These are phyloP conservation scores for Eubasilissa regina DNA, from an alignment of 1,140 invertebrate genomes.

Conservation along the genomic window DNA sequence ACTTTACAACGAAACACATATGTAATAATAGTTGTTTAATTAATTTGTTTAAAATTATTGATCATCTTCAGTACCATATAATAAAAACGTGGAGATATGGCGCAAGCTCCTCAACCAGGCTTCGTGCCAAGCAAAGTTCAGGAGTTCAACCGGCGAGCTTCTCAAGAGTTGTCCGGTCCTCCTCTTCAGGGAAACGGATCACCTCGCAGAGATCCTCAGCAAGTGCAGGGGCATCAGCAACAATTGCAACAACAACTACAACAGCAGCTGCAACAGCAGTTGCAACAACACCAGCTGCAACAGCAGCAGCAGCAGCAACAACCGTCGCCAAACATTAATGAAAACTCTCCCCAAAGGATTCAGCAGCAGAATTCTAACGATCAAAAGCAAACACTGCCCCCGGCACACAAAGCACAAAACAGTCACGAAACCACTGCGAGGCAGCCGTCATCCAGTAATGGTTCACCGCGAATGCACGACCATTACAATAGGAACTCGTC, in stretches of 20 bases:
- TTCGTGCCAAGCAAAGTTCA: conserved; percentile 69
- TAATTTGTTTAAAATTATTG: too few relatives aligned
- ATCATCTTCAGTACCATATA: too few relatives aligned
- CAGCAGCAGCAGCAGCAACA: conserved; percentile 43
- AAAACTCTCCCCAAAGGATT: conserved; percentile 56
- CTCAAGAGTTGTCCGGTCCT: conserved; percentile 64
- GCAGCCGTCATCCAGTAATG: conserved; percentile 55
- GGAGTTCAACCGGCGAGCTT: conserved; percentile 67
- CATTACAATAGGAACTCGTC: conserved; percentile 49
- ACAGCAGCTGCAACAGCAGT: conserved; percentile 12
- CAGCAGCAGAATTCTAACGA: conserved; percentile 41
- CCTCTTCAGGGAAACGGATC: conserved; percentile 52
- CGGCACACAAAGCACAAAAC: conserved; percentile 41
- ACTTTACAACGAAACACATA: too few relatives aligned
- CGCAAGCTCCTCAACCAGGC: conserved; percentile 68
- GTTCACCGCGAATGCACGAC: conserved; percentile 50
- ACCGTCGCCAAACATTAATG: conserved; percentile 48
- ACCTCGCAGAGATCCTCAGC: conserved; percentile 47
- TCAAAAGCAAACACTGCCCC: conserved; percentile 54
- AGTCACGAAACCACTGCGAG: conserved; percentile 56
- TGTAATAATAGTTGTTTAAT: too few relatives aligned
- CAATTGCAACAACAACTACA: conserved; percentile 37
- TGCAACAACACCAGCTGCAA: conserved; percentile 44
- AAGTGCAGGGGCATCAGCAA: conserved; percentile 58
- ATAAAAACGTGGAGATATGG: conserved; percentile 61